Conservation (phyloP, 2,888 invertebrate genomes). For the Thalpophila matura region DNA sequence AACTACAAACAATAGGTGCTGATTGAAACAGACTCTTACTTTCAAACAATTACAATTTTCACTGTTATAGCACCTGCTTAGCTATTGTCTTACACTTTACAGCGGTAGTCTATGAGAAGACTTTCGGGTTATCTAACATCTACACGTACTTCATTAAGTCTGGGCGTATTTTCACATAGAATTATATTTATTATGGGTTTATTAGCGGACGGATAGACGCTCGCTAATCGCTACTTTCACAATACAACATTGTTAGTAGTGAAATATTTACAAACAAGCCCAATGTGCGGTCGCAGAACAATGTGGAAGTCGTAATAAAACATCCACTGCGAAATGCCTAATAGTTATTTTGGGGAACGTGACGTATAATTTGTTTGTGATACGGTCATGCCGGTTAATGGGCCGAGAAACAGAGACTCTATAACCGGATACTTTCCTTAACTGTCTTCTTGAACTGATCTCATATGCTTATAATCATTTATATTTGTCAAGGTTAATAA, state of each 20-base stretch:
- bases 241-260: conserved; percentile 64
- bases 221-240: conserved; percentile 63
- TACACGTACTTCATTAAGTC: conserved; percentile 53
- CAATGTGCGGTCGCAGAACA: conserved; percentile 44
- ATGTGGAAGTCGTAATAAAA: conserved; percentile 64
- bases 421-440: background rate
- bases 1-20: conserved; percentile 59
- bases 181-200: conserved; percentile 51
- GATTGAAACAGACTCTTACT: conserved; percentile 71
- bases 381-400: background rate
- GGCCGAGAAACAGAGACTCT: background rate
- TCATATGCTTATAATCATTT: too few species aligned
- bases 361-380: conserved; percentile 7
- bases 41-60: conserved; percentile 73
- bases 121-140: conserved; percentile 62
- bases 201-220: conserved; percentile 59
- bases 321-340: conserved; percentile 48
- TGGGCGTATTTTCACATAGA: conserved; percentile 57
- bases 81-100: conserved; percentile 67
- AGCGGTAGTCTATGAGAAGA: conserved; percentile 61
- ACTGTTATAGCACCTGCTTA: conserved; percentile 58
- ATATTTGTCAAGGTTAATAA: too few species aligned
- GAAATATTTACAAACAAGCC: conserved; percentile 66
- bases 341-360: conserved; percentile 41
- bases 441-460: background rate